Evolutionary conservation across 2,888 invertebrate genomes (phyloP), one percentile per base, ranked within the genome.

Genomic region (Calameuta filiformis): DNA sequence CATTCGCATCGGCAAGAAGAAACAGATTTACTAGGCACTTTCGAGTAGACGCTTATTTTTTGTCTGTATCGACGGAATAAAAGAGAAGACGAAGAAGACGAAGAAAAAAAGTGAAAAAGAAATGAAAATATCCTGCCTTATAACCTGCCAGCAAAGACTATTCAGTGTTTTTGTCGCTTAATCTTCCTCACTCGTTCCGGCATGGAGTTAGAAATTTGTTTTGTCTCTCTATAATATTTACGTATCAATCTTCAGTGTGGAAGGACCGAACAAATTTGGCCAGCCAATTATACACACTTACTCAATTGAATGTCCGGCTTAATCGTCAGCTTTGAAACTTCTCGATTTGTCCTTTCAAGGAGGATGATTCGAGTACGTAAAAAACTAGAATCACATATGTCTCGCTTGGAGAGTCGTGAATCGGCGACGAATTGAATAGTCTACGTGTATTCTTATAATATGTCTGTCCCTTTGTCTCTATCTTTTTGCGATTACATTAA

Each of bases 21-120:
- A 69, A 30, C 76, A 78, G 79, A 83, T 84, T 84, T 85, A 83
- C 79, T 77, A 79, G 71, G 78, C 78, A 75, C 75, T 78, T 33
- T 71, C 33, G 73, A 68, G 77, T 74, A 71, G 78, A 73, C 81
- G 76, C 81, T 80, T 81, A 82, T 83, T 81, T 81, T 77, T 68
- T 56, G 69, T 71, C 79, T 68, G 75, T 56, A 56, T 23, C 2
- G 23, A 23, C 56, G 9, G 23, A 56, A 56, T 23, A 56, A 56
- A 56, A 23, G 15, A 15, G 56, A 56, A 56, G 23, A 40, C 2
- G 15, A 12, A 35, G 35, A 12, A 33, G 33, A 33, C 3, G 12
- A 12, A 35, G 4, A 40, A 40, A 40, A 15, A 40, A 40, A 23
- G 1, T 6, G 40, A 40, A 40, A 40, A 23, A 23, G 23, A 56